These are phyloP conservation scores for Charadrius vociferus DNA, from an alignment of 2,113 vertebrate genomes.

Conservation along the genomic window DNA sequence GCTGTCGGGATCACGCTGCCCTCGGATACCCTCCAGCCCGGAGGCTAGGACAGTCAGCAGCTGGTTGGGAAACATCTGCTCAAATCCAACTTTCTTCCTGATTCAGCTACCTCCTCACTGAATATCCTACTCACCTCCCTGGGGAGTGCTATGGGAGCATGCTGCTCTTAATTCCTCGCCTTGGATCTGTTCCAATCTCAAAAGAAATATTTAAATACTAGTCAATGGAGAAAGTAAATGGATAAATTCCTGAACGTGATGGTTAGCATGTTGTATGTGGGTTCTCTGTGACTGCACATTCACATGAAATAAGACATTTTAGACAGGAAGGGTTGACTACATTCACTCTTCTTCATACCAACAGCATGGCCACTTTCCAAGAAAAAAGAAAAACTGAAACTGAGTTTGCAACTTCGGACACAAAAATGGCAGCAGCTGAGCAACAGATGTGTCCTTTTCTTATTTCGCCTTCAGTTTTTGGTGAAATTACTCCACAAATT, in stretches of 20 bases:
- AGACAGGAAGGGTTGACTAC: not conserved
- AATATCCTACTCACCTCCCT: conserved; percentile 3
- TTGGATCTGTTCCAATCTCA: not conserved
- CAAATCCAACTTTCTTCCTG: conserved; percentile 51
- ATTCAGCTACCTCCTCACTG: conserved; percentile 40
- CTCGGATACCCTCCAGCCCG: conserved; percentile 37
- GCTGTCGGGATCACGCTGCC: not conserved
- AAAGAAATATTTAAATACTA: not conserved
- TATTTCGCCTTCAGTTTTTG: not conserved
- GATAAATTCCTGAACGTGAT: not conserved
- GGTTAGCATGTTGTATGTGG: not conserved
- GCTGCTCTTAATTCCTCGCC: not conserved
- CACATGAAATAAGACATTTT: not conserved
- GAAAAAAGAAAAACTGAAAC: not conserved
- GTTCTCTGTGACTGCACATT: not conserved
- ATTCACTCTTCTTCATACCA: not conserved
- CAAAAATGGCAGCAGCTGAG: not conserved
- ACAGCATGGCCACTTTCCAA: not conserved
- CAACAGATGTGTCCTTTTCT: not conserved
- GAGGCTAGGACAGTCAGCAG: conserved; percentile 50
- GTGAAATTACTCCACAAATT: not conserved
- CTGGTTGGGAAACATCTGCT: conserved; percentile 50
- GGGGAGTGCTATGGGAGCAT: not conserved
- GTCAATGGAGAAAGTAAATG: not conserved
- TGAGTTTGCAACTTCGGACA: not conserved